Evolutionary conservation across 1,140 invertebrate genomes (phyloP).

Genomic region (Drosophila carrolli): DNA sequence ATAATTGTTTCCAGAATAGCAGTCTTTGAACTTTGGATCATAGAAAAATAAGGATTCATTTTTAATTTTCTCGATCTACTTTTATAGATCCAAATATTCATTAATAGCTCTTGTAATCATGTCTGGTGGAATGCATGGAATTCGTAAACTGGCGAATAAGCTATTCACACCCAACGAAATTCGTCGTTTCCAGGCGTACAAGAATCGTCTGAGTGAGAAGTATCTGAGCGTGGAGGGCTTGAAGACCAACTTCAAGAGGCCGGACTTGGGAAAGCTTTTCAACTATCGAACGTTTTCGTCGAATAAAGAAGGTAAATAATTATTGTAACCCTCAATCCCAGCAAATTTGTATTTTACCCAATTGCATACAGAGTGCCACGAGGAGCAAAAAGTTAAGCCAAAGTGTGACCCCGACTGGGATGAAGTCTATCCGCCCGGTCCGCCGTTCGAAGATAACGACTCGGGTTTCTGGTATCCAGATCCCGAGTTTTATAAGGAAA

Average conservation of each 20-base stretch:
- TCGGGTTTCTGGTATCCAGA: conserved; percentile 69
- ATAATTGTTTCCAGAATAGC: not conserved
- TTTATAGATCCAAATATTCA: not conserved
- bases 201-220: conserved; percentile 37
- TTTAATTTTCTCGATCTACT: not conserved
- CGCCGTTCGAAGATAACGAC: conserved; percentile 35
- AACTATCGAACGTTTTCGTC: conserved; percentile 37
- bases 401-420: conserved; percentile 38
- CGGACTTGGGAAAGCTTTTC: conserved; percentile 25
- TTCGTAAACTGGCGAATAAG: conserved; percentile 49
- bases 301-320: conserved; percentile 7
- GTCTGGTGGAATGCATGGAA: conserved; percentile 19
- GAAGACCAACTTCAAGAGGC: conserved; percentile 17
- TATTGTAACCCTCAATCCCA: no score
- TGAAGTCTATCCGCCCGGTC: not conserved
- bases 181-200: conserved; percentile 51
- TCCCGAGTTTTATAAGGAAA: conserved; percentile 87
- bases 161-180: conserved; percentile 64
- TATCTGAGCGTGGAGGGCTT: conserved; percentile 41
- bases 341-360: not conserved
- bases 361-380: not conserved
- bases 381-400: not conserved
- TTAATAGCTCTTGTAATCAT: conserved; percentile 10
- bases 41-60: not conserved
- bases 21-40: not conserved